Base-by-base conservation (phyloP, 2,888 invertebrate species). In the Brachylomia viminalis region DNA sequence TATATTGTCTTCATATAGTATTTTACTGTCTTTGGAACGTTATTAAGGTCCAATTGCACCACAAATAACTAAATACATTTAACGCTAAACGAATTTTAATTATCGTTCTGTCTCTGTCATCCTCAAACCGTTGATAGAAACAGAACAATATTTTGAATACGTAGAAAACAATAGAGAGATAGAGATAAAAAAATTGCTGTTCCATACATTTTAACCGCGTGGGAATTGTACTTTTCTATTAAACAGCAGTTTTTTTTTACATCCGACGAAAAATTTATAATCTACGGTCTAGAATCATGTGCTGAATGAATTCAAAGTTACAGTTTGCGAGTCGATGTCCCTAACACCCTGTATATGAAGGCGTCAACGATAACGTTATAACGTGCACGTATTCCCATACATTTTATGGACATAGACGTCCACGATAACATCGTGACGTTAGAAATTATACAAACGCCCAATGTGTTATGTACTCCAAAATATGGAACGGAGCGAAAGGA, bases 401-500 rank as follows among this genome's bases (percentile, higher is more conserved):
- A 52, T 23, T 49, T 49, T 13, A 11, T 11, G 23, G 10, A n/a
- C 0, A n/a, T 54, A 11, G n/a, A 54, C 1, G n/a, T n/a, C 11
- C n/a, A 54, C n/a, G n/a, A 54, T 54, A 6, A 54, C 15, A 5
- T 6, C 27, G 27, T 56, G 27, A 56, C 27, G 27, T 27, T 15
- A 27, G 2, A 56, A 0, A 27, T 54, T 10, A 54, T 54, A n/a
- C n/a, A 54, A 54, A 8, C 11, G 13, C 54, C 7, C 38, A 72
- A 13, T 23, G 23, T 23, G 17, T 62, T 17, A 30, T 30, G 13
- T 59, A 59, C 33, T 61, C n/a, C 8, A 54, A 58, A 58, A 42
- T 62, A 30, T 27, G n/a, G 7, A 69, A 38, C 30, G 27, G 42
- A 70, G 10, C n/a, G 23, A 69, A 84, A 30, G 33, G 72, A 72